Conservation (phyloP, 2,797 vertebrate species). For the Cossypha niveicapilla region DNA sequence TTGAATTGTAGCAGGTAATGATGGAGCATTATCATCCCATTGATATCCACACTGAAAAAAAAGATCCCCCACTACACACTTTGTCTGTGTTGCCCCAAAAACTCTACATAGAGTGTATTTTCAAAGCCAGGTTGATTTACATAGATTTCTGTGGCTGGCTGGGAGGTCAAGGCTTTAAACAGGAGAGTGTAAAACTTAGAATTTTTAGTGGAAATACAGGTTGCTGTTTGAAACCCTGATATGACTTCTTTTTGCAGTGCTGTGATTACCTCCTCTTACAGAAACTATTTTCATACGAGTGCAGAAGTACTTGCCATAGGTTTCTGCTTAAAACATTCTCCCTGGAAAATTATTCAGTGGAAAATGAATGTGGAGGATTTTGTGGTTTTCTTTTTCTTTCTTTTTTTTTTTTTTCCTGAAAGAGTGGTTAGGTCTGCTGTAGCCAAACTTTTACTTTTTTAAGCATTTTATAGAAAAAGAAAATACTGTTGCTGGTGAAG, state of each 20-base stretch:
- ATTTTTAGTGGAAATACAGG: neutral
- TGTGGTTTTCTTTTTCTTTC: neutral
- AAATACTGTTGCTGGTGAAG: constrained; percentile 4
- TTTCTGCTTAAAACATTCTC: constrained; percentile 7
- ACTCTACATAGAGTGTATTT: neutral
- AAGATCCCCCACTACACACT: neutral
- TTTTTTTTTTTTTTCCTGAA: neutral
- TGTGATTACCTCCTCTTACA: neutral
- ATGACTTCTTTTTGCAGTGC: neutral
- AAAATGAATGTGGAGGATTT: neutral
- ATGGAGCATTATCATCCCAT: neutral
- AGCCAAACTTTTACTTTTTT: constrained; percentile 28
- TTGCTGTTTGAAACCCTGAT: neutral
- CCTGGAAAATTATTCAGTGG: constrained; percentile 33
- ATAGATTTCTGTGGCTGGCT: neutral
- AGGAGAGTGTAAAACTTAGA: neutral
- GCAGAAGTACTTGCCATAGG: neutral
- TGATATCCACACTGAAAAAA: neutral
- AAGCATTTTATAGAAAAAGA: constrained; percentile 25
- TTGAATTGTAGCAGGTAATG: neutral
- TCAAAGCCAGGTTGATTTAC: neutral
- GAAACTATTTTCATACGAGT: neutral
- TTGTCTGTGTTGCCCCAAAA: neutral
- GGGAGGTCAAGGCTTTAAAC: neutral
- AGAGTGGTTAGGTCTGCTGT: neutral